Conservation (phyloP, 2,797 vertebrate species). For the Schizopygopsis pylzovi region DNA sequence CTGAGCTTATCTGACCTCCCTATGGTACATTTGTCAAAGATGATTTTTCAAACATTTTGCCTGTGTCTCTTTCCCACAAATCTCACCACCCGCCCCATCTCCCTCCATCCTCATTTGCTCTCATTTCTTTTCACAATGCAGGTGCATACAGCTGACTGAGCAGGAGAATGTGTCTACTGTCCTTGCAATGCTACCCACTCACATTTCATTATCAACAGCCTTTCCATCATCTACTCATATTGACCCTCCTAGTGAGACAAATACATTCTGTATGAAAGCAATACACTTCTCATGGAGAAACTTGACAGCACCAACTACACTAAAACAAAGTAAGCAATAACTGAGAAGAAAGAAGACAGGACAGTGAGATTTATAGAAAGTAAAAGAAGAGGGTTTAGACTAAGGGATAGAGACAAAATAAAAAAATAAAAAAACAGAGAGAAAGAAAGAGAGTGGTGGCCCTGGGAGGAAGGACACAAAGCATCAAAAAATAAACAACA, state of each 20-base stretch:
- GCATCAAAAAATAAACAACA: background rate
- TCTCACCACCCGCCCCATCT: background rate
- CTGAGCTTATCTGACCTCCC: background rate
- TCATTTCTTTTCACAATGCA: slow-evolving; percentile 19
- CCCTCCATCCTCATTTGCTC: background rate
- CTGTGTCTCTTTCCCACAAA: background rate
- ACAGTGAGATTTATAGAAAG: background rate
- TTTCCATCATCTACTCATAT: slow-evolving; percentile 49
- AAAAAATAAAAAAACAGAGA: background rate
- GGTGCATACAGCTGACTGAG: slow-evolving; percentile 25
- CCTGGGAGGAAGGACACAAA: background rate
- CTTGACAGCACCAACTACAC: slow-evolving; percentile 4
- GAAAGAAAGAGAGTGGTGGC: background rate
- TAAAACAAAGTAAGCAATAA: slow-evolving; percentile 34
- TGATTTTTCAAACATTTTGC: slow-evolving; percentile 25
- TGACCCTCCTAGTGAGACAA: slow-evolving; percentile 12
- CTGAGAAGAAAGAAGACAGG: background rate
- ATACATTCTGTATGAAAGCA: slow-evolving; percentile 31
- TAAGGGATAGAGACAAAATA: background rate
- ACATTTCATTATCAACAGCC: slow-evolving; percentile 50
- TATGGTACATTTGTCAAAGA: slow-evolving; percentile 6
- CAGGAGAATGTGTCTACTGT: slow-evolving; percentile 47
- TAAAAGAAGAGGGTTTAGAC: slow-evolving; percentile 27
- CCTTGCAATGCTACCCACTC: slow-evolving; percentile 33
- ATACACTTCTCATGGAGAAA: slow-evolving; percentile 45